Percentiles rank a stretch among this genome's conserved stretches.
phyloP scores from a whole-genome alignment of 2,888 invertebrate species.

The Biston betularia region DNA sequence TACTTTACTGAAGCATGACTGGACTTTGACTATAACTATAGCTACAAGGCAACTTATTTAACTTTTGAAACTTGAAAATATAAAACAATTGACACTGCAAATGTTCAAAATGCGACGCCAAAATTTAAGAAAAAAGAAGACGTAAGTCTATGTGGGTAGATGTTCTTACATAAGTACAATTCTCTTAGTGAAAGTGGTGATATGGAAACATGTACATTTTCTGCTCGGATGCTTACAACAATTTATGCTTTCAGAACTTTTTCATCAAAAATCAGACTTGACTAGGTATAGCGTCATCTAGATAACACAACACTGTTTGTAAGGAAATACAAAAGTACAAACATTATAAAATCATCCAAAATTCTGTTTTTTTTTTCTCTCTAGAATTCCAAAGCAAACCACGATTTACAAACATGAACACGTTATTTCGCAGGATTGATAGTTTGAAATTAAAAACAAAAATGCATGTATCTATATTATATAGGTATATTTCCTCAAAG shows the following conservation, averaged over 20 bases:
- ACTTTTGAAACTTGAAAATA: too few relatives aligned
- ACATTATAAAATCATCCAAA: not conserved
- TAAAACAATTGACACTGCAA: too few relatives aligned
- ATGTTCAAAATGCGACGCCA: too few relatives aligned
- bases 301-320: not conserved
- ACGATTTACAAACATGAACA: not conserved
- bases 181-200: constrained; percentile 2
- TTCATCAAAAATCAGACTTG: not conserved
- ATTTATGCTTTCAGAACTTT: not conserved
- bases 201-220: constrained; percentile 1
- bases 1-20: too few relatives aligned
- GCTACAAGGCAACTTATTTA: too few relatives aligned
- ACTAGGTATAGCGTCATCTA: not conserved
- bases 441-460: not conserved
- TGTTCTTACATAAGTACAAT: not conserved
- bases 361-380: too few relatives aligned
- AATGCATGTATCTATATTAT: not conserved
- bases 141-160: too few relatives aligned
- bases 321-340: not conserved
- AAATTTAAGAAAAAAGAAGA: too few relatives aligned
- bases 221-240: not conserved
- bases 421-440: not conserved
- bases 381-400: not conserved
- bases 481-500: not conserved
- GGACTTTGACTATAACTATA: too few relatives aligned